Evolutionary conservation across 2,113 vertebrate genomes (phyloP), one percentile per base, ranked within the genome.

Genomic region (Dromiciops gliroides): DNA sequence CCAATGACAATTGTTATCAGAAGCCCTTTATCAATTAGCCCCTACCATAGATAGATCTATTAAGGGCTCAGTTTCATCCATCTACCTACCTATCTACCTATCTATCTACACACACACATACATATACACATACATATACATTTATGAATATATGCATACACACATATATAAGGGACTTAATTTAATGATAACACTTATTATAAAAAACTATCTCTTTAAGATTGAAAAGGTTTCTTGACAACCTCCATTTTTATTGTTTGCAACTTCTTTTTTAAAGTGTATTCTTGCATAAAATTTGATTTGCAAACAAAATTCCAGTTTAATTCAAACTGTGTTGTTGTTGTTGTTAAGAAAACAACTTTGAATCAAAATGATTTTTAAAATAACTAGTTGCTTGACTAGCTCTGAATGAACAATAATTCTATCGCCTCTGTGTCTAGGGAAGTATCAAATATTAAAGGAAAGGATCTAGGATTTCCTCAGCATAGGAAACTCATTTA

Each of bases 91-190:
- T n/a, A n/a, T n/a, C n/a, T n/a, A n/a, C n/a, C n/a, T n/a, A n/a
- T n/a, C n/a, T n/a, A n/a, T n/a, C n/a, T n/a, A 28, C 23, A 75
- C 37, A 14, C 31, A 56, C 14, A n/a, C 26, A 75, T 56, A 26
- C 10, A 9, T 56, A 28, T 95, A 28, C 25, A 93, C 44, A 50
- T 8, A 8, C 52, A 47, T 9, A 60, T 23, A 92, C 44, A 37
- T 26, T 11, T 31, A 89, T 16, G 2, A 12, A 90, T 47, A 1
- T 51, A 50, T 75, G n/a, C n/a, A n/a, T 53, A 48, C 95, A 89
- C 52, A 91, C 60, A 91, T 25, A 44, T 92, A 89, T 8, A 95
- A 3, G 93, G 23, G 95, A 96, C 93, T 89, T 95, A 88, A 88
- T 11, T 60, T 91, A 19, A 26, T 95, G 24, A 16, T 93, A 95